Base-by-base conservation (phyloP, 2,113 vertebrate species). In the Anser brachyrhynchus region DNA sequence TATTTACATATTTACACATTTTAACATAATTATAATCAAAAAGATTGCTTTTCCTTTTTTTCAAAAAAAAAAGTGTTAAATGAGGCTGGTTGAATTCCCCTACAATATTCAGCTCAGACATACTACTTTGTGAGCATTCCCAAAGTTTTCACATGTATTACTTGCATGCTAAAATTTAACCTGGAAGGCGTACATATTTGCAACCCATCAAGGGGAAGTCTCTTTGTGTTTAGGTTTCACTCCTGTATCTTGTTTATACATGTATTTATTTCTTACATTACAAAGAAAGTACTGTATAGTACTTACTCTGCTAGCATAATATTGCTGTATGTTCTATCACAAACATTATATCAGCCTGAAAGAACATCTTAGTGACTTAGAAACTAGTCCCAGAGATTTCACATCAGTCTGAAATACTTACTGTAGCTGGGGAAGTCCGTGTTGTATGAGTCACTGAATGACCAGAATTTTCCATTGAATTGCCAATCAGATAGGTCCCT, bases 391-490 rank as follows among this genome's bases (percentile, higher is more conserved):
- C 66, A 90, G 93, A 96, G 91, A 90, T 28, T 78, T 57, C 66
- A 57, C 16, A 43, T 66, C n/a, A 84, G 65, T 94, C 59, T 89
- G 87, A 74, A 84, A 91, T 97, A 98, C 98, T 98, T 97, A 98
- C 98, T 93, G 98, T 98, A 1, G 98, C 98, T 92, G 98, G 98
- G 62, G 98, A 98, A 90, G 98, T 98, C 83, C 98, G 97, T 3
- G 98, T 98, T 22, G 98, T 98, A 51, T 98, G 98, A 84, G 98
- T 98, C 97, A 98, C 98, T 22, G 98, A 95, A 83, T 98, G 98
- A 87, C 98, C 98, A 95, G 98, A 98, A 96, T 98, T 98, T 97
- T 98, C 98, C 98, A 98, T 98, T 67, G 98, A 98, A 92, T 98
- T 98, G 94, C 98, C 98, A 66, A 98, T 98, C 83, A 98, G 97